Base-by-base conservation (phyloP, 2,797 vertebrate species). In the Kryptolebias ocellatus region DNA sequence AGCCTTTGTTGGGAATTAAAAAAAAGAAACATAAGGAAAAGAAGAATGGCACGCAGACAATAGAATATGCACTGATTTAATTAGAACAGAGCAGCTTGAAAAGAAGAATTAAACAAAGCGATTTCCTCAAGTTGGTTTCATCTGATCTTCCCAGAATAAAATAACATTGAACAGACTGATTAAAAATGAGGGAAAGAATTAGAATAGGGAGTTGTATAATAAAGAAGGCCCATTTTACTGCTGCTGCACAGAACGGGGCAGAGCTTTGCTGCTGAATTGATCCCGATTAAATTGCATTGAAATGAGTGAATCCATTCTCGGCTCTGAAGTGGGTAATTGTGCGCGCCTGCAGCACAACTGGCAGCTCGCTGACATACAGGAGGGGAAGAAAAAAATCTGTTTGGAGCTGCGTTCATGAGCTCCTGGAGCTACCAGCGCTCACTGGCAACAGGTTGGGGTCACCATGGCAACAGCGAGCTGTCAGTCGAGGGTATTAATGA, bases 361-460 rank as follows among this genome's bases (percentile, higher is more conserved):
- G 31, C 37, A 66, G 78, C 79, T 74, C 47, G 11, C 70, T 37
- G 66, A 74, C 53, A 64, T 5, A 50, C 15, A 50, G 9, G 59
- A 1, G 42, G 7, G 8, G 20, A 29, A 2, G 3, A n/a, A 8
- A 15, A 53, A 74, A 58, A 68, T 70, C 67, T 4, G 72, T 73
- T 74, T 64, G 52, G 50, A 76, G 80, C 78, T 37, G 65, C 52
- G 47, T 75, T 78, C 71, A 49, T 60, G 17, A 79, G 50, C 68
- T 53, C 42, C 42, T 12, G 52, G 49, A 67, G 68, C 73, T 68
- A 62, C 37, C 53, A 14, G 59, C 59, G n/a, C 61, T 64, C 62
- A 52, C 70, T 72, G 79, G 84, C 86, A 90, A 89, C 89, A 90
- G 88, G 89, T 89, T 86, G 61, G 59, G 39, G 85, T 90, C 20